Conservation (phyloP, 2,797 vertebrate species). For the Acipenser transmontanus region DNA sequence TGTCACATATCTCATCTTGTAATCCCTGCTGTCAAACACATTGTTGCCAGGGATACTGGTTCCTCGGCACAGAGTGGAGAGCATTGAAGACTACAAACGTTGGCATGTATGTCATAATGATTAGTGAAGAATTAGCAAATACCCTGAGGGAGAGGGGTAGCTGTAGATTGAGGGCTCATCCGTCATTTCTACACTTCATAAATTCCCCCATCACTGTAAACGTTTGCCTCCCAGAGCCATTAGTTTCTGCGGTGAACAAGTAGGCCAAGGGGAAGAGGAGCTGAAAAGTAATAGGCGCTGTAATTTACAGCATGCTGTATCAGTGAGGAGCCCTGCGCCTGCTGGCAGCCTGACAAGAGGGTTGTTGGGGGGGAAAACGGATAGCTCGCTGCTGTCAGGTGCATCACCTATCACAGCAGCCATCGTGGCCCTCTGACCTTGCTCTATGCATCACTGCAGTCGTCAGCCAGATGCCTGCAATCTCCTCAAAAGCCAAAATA, state of each 20-base stretch:
- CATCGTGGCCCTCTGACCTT: constrained; percentile 25
- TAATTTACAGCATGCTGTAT: constrained; percentile 36
- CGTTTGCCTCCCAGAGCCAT: constrained; percentile 18
- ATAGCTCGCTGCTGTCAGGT: constrained; percentile 23
- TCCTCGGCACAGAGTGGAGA: constrained; percentile 9
- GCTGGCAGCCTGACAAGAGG: constrained; percentile 16
- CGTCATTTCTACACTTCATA: constrained; percentile 18
- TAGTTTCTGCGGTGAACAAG: constrained; percentile 26
- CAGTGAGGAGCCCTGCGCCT: constrained; percentile 24
- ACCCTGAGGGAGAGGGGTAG: constrained; percentile 16
- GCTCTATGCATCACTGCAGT: constrained; percentile 18
- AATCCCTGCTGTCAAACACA: constrained; percentile 31
- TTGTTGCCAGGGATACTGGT: constrained; percentile 29
- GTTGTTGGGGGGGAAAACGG: constrained; percentile 15
- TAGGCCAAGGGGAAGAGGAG: constrained; percentile 46
- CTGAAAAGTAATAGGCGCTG: constrained; percentile 30
- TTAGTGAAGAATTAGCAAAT: constrained; percentile 34
- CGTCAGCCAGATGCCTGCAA: constrained; percentile 21
- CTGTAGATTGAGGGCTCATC: constrained; percentile 19
- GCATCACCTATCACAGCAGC: constrained; percentile 20
- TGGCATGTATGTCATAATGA: constrained; percentile 35
- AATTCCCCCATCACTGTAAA: constrained; percentile 15
- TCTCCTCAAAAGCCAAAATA: constrained; percentile 10
- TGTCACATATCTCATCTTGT: constrained; percentile 23
- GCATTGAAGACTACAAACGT: constrained; percentile 30